Base-by-base conservation (phyloP, 1,140 invertebrate species). In the Eumaeus atala region DNA sequence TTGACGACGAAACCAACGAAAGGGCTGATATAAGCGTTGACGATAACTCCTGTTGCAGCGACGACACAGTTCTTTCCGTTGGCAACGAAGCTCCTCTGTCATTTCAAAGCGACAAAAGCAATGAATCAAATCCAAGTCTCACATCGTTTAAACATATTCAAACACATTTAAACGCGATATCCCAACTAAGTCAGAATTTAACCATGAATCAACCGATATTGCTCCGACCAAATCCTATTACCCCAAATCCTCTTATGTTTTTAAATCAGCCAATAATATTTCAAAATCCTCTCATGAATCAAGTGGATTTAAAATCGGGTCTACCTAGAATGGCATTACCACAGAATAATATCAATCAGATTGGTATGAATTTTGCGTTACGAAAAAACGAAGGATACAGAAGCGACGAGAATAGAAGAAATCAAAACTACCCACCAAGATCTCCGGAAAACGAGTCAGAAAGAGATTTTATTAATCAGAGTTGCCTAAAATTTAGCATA, bases 401-500 rank as follows among this genome's bases (percentile, higher is more conserved):
- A 44, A 68, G 66, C 1, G 72, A 77, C 16, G 81, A 85, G 35
- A 78, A 77, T 44, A 65, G 78, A 51, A 68, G 75, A 1, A 74
- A 77, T 50, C 61, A 62, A 10, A 64, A 59, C 10, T 58, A 55
- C 40, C 74, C 66, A 0, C 74, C 74, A 1, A 84, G 83, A 58
- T 82, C 78, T 1, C 77, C 78, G 2, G 77, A 81, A 8, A 75
- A 81, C 36, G 80, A 83, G 37, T 84, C 82, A 1, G 70, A 66
- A 7, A 72, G 74, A 10, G 78, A 86, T 56, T 83, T 76, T 18
- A 81, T 86, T 2, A 92, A 92, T 64, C 92, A 92, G 56, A 87
- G 89, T 9, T 90, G 89, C 61, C 80, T 97, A 0, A 96, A 96
- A 68, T 97, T 97, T 87, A 96, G 95, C 62, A 97, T 97, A 83